A percentile compares a stretch with the other conserved stretches of the same genome.
These are phyloP conservation scores for Enteromius unitaeniatus DNA, from an alignment of 2,797 vertebrate genomes.

Conservation along the genomic window DNA sequence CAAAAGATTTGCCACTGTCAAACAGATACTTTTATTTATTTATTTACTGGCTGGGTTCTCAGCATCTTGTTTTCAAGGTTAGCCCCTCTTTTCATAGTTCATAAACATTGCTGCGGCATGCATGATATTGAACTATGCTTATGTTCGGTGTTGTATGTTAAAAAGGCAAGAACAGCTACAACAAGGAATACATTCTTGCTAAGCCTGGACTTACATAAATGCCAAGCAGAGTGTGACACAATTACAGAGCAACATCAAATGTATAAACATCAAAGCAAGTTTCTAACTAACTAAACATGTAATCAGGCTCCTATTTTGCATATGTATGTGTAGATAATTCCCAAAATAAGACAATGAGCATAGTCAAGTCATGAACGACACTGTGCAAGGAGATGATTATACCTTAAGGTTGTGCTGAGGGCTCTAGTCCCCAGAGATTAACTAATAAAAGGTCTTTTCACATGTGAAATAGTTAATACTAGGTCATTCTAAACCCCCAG, in stretches of 20 bases:
- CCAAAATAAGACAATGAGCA: not conserved
- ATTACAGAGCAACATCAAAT: not conserved
- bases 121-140: not conserved
- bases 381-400: not conserved
- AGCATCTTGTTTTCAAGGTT: slow-evolving; percentile 37
- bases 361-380: not conserved
- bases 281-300: not conserved
- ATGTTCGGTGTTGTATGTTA: not conserved
- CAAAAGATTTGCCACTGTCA: slow-evolving; percentile 51
- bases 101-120: slow-evolving; percentile 24
- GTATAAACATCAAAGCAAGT: not conserved
- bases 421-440: not conserved
- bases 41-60: slow-evolving; percentile 33
- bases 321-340: not conserved
- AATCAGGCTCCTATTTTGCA: not conserved
- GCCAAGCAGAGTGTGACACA: not conserved
- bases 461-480: not conserved
- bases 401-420: not conserved
- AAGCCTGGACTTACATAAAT: not conserved
- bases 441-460: not conserved
- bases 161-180: not conserved
- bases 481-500: not conserved
- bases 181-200: not conserved
- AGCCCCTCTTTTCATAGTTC: slow-evolving; percentile 4
- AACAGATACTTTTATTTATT: slow-evolving; percentile 26